These are phyloP conservation scores for Himantopus leucocephalus DNA, from an alignment of 2,113 vertebrate species.

Conservation along the genomic window DNA sequence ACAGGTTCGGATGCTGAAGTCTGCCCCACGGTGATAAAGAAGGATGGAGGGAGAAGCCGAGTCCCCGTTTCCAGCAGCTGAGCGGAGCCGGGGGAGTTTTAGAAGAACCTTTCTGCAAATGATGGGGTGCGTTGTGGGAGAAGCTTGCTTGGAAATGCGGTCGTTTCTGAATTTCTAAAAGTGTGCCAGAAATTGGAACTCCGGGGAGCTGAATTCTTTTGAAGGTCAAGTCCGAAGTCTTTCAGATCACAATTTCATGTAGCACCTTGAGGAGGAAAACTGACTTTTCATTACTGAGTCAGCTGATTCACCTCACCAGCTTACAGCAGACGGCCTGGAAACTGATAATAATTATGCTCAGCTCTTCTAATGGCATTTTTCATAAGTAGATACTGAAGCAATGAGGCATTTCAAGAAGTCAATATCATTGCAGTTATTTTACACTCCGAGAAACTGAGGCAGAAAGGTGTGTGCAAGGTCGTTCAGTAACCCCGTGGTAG, in stretches of 20 bases:
- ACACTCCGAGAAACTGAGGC: slow-evolving; percentile 49
- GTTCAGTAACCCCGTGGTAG: not conserved
- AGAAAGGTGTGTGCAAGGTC: not conserved
- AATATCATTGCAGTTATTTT: not conserved
- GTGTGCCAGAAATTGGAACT: not conserved
- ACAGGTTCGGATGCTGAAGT: not conserved
- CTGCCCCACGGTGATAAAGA: fast-evolving
- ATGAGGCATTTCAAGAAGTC: slow-evolving; percentile 20
- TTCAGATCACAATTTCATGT: not conserved
- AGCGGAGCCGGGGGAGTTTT: not conserved
- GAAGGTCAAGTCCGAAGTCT: not conserved
- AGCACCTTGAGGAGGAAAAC: slow-evolving; percentile 1
- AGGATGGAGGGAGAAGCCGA: not conserved
- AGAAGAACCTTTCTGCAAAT: not conserved
- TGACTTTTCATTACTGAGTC: slow-evolving; percentile 23
- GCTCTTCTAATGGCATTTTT: not conserved
- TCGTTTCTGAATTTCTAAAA: not conserved
- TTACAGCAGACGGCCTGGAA: not conserved
- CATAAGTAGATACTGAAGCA: not conserved
- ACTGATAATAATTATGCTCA: not conserved
- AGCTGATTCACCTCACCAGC: not conserved
- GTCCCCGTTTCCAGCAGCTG: not conserved
- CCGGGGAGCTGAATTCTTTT: not conserved
- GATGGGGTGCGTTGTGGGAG: not conserved
- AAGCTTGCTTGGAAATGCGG: not conserved